Evolutionary conservation across 2,888 invertebrate genomes (phyloP).

Genomic region (Anarsia innoxiella): DNA sequence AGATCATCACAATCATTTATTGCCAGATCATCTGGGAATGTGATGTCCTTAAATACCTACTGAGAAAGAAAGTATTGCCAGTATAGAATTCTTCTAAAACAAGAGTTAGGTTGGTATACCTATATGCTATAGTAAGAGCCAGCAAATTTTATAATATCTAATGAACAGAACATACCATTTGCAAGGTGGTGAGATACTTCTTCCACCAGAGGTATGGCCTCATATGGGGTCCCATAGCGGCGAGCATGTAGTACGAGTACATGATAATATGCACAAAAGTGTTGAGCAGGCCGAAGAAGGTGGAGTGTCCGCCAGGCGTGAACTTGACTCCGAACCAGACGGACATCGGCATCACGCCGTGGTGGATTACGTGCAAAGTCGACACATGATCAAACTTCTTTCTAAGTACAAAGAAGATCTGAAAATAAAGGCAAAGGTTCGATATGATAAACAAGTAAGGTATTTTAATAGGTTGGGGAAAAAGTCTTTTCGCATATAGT

Average conservation of each 20-base stretch:
- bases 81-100: no score
- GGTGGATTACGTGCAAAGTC: constrained; percentile 95
- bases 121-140: no score
- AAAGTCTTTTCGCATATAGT: no score
- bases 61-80: no score
- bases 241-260: constrained; percentile 94
- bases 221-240: constrained; percentile 91
- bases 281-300: constrained; percentile 95
- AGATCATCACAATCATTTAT: no score
- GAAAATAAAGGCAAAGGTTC: no score
- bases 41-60: no score
- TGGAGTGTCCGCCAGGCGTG: constrained; percentile 97
- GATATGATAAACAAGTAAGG: no score
- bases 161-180: constrained; percentile 84
- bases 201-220: constrained; percentile 97
- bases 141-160: no score
- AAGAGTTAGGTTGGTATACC: no score
- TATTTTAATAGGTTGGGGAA: no score
- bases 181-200: constrained; percentile 92
- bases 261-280: constrained; percentile 98
- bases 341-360: constrained; percentile 97
- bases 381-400: constrained; percentile 96
- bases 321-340: constrained; percentile 98
- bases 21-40: no score
- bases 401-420: constrained; percentile 95